Conservation (phyloP, 2,113 vertebrate species). For the Tragulus kanchil region DNA sequence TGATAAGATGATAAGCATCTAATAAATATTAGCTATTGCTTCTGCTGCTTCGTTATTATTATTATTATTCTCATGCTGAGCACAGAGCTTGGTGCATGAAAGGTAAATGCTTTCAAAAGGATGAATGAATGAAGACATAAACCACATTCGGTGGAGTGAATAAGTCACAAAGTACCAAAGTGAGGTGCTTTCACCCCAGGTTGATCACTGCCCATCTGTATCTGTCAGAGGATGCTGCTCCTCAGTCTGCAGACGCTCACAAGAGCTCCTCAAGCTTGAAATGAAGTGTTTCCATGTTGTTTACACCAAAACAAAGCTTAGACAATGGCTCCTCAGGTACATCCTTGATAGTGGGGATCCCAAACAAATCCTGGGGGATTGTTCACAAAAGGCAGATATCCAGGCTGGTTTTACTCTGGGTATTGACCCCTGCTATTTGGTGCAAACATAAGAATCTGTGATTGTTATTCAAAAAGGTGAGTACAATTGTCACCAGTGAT, state of each 20-base stretch:
- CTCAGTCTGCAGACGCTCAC: background rate
- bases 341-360: too few relatives aligned
- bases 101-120: background rate
- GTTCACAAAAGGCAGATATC: background rate
- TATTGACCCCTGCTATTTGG: background rate
- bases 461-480: background rate
- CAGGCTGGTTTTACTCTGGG: background rate
- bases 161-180: background rate
- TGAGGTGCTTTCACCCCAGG: background rate
- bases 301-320: background rate
- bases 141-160: background rate
- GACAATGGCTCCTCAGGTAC: background rate
- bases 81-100: background rate
- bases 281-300: background rate
- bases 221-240: background rate
- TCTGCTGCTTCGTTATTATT: background rate
- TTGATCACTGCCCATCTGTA: background rate
- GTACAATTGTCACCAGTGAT: background rate
- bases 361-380: background rate
- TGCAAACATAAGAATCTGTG: background rate
- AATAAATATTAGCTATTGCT: background rate
- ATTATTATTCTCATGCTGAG: background rate
- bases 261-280: background rate
- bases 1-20: background rate
- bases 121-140: background rate